A percentile compares a stretch with the other conserved stretches of the same genome.
These are phyloP conservation scores for Gallinago undulata DNA, from an alignment of 2,113 vertebrate species.

Conservation along the genomic window DNA sequence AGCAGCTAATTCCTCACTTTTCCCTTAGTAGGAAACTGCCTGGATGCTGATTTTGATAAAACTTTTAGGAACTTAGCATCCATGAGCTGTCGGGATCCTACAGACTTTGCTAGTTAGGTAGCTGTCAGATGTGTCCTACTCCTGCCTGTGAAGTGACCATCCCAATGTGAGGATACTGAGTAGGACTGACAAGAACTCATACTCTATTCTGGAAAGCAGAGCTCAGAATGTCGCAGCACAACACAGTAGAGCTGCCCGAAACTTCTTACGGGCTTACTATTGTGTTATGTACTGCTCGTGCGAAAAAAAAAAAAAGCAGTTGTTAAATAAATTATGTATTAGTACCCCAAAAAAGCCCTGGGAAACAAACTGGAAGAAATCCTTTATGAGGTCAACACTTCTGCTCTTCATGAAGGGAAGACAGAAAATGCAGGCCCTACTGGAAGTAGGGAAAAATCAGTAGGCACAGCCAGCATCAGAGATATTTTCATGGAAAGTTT, in stretches of 20 bases:
- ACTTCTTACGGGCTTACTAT: neutral
- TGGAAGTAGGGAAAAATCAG: neutral
- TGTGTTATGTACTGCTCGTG: neutral
- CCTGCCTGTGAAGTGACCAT: neutral
- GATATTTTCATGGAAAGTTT: neutral
- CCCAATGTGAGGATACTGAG: neutral
- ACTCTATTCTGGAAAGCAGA: neutral
- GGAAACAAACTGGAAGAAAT: neutral
- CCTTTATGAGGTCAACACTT: neutral
- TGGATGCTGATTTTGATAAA: neutral
- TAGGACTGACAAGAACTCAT: neutral
- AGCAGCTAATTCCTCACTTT: neutral
- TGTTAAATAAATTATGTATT: neutral
- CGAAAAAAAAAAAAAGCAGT: neutral
- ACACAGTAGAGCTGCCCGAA: neutral
- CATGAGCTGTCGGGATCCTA: neutral
- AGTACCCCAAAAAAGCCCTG: neutral
- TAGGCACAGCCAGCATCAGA: neutral
- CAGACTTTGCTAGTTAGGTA: neutral
- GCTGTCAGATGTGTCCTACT: neutral
- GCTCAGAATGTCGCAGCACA: neutral
- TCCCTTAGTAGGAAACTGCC: neutral
- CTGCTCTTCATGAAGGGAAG: neutral
- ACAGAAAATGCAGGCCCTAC: neutral
- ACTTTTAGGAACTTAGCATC: neutral